Evolutionary conservation across 2,797 vertebrate species (phyloP).

Genomic region (Sebastes matsubarae): DNA sequence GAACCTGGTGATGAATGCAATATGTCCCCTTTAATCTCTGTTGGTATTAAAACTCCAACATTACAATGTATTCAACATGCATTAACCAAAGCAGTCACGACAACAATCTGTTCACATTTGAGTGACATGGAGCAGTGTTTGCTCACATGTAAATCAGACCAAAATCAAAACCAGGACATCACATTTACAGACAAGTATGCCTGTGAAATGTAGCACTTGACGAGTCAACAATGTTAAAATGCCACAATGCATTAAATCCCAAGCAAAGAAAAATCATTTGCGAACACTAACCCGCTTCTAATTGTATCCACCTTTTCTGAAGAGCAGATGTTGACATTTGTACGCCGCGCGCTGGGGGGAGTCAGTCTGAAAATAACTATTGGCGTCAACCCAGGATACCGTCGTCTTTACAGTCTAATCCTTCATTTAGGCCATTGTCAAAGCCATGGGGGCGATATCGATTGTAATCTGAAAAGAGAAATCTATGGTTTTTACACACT

Average conservation of each 20-base stretch:
- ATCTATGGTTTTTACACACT: constrained; percentile 75
- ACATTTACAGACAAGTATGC: background rate
- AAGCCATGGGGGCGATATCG: constrained; percentile 67
- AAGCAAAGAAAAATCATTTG: background rate
- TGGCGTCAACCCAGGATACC: constrained; percentile 57
- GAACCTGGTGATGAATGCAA: too few species aligned
- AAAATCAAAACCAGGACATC: background rate
- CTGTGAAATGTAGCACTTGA: constrained; percentile 1
- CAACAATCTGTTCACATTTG: background rate
- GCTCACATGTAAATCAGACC: background rate
- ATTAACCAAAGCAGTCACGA: too few species aligned
- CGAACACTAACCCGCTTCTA: background rate
- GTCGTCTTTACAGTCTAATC: constrained; percentile 66
- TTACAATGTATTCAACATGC: too few species aligned
- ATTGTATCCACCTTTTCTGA: constrained; percentile 24
- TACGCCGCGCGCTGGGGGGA: background rate
- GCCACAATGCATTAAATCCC: background rate
- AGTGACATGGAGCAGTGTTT: background rate
- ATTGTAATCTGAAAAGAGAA: constrained; percentile 75
- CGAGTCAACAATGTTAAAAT: constrained; percentile 2
- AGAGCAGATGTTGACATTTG: constrained; percentile 63
- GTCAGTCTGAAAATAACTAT: constrained; percentile 53
- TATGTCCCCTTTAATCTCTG: too few species aligned
- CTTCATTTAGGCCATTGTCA: constrained; percentile 64
- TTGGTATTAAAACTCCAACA: too few species aligned